Evolutionary conservation across 2,888 invertebrate species (phyloP).

Genomic region (Anoplius nigerrimus): DNA sequence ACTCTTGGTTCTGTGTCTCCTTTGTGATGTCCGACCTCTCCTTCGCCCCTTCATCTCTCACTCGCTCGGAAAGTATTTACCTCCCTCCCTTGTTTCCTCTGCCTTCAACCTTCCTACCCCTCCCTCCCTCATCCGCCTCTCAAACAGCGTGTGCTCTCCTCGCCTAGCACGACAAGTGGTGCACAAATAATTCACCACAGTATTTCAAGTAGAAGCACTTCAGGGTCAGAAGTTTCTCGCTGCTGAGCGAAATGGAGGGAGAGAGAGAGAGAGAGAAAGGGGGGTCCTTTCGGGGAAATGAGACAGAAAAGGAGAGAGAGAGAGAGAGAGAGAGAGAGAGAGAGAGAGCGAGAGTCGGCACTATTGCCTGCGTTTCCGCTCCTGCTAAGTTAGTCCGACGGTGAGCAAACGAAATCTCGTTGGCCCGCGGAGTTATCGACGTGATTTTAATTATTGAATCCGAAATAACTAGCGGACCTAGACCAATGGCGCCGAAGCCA

Average conservation of each 20-base stretch:
- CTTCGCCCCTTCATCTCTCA: not conserved
- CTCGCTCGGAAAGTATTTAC: not conserved
- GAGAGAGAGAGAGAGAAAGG: not conserved
- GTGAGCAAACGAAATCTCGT: not conserved
- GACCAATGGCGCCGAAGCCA: too few species aligned
- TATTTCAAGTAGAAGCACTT: constrained; percentile 34
- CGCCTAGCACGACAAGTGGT: constrained; percentile 13
- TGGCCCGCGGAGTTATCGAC: not conserved
- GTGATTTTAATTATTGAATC: constrained; percentile 14
- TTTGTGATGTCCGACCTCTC: not conserved
- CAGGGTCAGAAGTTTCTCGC: constrained; percentile 13
- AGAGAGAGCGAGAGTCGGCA: not conserved
- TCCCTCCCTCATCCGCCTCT: constrained; percentile 8
- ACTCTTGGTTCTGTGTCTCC: constrained; percentile 2
- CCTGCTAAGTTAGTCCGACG: not conserved
- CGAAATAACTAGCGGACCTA: too few species aligned
- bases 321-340: not conserved
- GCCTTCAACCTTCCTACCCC: constrained; percentile 4
- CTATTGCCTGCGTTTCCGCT: not conserved
- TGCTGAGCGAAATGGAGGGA: not conserved
- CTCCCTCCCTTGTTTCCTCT: not conserved
- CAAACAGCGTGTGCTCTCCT: constrained; percentile 8
- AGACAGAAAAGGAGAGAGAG: constrained; percentile 10
- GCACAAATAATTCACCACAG: constrained; percentile 37
- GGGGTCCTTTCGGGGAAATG: constrained; percentile 3